Percentiles rank a stretch among this genome's conserved stretches.
phyloP scores from a whole-genome alignment of 2,888 invertebrate genomes.

The Agriopis marginaria region DNA sequence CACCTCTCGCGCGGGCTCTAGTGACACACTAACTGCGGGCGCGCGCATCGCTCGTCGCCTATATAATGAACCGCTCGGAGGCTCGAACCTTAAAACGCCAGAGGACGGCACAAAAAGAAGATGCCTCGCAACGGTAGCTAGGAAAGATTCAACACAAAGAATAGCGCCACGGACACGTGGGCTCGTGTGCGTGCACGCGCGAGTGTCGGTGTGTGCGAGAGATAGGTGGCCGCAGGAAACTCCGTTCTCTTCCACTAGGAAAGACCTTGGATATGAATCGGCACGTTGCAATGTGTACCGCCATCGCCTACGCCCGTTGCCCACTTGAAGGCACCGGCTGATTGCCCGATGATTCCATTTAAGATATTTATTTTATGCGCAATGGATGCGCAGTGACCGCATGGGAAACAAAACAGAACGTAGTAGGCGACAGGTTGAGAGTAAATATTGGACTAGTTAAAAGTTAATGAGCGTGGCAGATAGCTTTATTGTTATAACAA shows the following conservation, averaged over 20 bases:
- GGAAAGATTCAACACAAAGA: slow-evolving; percentile 83
- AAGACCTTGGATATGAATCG: slow-evolving; percentile 86
- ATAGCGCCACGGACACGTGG: slow-evolving; percentile 81
- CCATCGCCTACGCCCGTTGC: slow-evolving; percentile 84
- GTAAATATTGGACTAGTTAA: slow-evolving; percentile 63
- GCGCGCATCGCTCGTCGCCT: slow-evolving; percentile 82
- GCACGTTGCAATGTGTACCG: slow-evolving; percentile 85
- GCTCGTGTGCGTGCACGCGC: slow-evolving; percentile 81
- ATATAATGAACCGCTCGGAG: slow-evolving; percentile 82
- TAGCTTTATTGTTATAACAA: slow-evolving; percentile 74
- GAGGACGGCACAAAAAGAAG: slow-evolving; percentile 83
- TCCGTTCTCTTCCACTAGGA: slow-evolving; percentile 87
- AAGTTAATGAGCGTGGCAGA: slow-evolving; percentile 74
- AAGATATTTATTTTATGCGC: slow-evolving; percentile 48
- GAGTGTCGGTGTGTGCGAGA: slow-evolving; percentile 79
- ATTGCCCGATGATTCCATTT: slow-evolving; percentile 66
- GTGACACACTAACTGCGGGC: slow-evolving; percentile 84
- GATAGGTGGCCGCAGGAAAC: slow-evolving; percentile 86
- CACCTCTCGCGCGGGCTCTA: slow-evolving; percentile 83
- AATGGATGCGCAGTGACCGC: slow-evolving; percentile 41
- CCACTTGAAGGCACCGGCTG: slow-evolving; percentile 75
- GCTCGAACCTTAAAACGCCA: slow-evolving; percentile 77
- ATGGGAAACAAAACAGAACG: slow-evolving; percentile 49
- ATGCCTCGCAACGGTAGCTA: slow-evolving; percentile 82
- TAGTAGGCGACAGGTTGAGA: slow-evolving; percentile 48